phyloP scores from a whole-genome alignment of 2,888 invertebrate genomes.

The Cecidostiba fungosa region DNA sequence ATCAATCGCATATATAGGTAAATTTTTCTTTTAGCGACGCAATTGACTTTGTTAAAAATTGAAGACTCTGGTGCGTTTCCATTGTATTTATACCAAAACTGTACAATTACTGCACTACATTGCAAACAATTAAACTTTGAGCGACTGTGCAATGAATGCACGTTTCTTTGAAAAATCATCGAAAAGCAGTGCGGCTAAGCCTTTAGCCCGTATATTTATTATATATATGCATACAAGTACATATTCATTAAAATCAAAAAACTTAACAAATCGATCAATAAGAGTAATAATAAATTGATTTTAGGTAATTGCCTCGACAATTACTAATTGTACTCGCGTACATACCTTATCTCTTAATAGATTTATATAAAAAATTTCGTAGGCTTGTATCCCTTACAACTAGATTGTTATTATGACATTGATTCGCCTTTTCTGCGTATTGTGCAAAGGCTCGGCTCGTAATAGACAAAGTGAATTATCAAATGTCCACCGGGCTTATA shows the following conservation, averaged over 20 bases:
- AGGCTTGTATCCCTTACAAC: constrained; percentile 1
- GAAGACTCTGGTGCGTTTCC: constrained; percentile 6
- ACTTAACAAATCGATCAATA: constrained; percentile 46
- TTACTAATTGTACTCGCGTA: not conserved
- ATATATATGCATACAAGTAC: constrained; percentile 22
- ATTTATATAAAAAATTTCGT: constrained; percentile 13
- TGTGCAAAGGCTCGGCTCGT: not conserved
- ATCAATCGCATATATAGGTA: not conserved
- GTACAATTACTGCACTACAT: constrained; percentile 12
- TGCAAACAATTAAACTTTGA: constrained; percentile 35
- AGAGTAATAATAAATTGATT: not conserved
- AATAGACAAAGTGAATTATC: constrained; percentile 29
- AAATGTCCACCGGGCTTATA: constrained; percentile 4
- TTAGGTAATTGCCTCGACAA: not conserved
- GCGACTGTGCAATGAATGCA: constrained; percentile 17
- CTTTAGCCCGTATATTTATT: not conserved
- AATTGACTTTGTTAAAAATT: constrained; percentile 5
- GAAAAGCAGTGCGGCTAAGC: not conserved
- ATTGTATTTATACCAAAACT: not conserved
- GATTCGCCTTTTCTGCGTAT: not conserved
- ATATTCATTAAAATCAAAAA: constrained; percentile 51
- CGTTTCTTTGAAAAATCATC: constrained; percentile 16
- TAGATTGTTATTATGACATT: constrained; percentile 22
- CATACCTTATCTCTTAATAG: not conserved
- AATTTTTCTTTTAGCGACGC: not conserved